Percentiles rank a stretch among this genome's conserved stretches.
phyloP scores from a whole-genome alignment of 2,113 vertebrate species.

The Atractosteus spatula region DNA sequence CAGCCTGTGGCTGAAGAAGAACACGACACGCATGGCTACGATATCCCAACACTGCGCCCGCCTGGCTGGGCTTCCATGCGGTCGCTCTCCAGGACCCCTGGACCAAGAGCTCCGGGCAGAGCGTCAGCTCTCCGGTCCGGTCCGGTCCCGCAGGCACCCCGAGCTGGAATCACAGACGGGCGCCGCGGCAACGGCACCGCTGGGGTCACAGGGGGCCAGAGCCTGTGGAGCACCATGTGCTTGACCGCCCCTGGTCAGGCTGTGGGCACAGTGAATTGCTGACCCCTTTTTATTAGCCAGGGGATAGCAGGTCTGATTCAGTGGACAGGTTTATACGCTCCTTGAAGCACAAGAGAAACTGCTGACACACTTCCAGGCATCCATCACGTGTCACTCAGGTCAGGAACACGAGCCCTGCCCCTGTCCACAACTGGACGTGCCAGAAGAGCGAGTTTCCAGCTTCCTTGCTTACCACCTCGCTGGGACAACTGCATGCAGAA shows the following conservation, averaged over 20 bases:
- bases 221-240: neutral
- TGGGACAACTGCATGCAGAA: neutral
- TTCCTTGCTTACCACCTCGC: too few species aligned
- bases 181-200: neutral
- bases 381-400: neutral
- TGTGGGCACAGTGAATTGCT: neutral
- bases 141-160: too few species aligned
- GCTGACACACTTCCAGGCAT: too few species aligned
- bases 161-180: neutral
- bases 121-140: too few species aligned
- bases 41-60: too few species aligned
- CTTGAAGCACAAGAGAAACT: neutral
- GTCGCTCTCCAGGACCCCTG: too few species aligned
- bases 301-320: neutral
- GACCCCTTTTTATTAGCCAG: neutral
- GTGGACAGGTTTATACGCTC: neutral
- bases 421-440: neutral
- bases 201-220: neutral
- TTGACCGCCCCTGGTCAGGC: conserved; percentile 4
- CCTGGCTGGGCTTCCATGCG: too few species aligned
- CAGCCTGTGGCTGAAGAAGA: too few species aligned
- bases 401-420: neutral
- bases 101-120: too few species aligned
- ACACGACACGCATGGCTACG: too few species aligned
- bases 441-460: neutral